phyloP scores from a whole-genome alignment of 2,888 invertebrate genomes.

The Ametastegia equiseti region DNA sequence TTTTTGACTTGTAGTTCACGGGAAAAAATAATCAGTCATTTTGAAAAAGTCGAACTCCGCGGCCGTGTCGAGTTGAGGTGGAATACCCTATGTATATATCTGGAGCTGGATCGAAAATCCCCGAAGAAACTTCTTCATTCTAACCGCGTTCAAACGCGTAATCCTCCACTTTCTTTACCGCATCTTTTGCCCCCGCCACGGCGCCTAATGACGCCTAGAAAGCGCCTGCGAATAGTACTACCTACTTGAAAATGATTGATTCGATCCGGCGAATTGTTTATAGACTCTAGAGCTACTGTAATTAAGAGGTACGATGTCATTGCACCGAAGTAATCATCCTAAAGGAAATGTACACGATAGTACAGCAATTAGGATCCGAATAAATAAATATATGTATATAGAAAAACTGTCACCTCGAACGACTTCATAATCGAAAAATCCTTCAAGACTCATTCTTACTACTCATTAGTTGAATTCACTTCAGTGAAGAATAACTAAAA shows the following conservation, averaged over 20 bases:
- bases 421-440: no score
- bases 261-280: neutral
- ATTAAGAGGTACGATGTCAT: neutral
- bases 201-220: neutral
- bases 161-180: neutral
- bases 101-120: neutral
- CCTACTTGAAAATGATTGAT: constrained; percentile 11
- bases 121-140: neutral
- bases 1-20: no score
- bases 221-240: neutral
- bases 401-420: neutral
- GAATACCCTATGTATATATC: no score
- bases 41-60: no score
- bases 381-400: neutral
- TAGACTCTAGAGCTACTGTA: neutral
- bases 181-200: no score
- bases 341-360: neutral
- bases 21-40: no score
- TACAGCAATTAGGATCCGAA: neutral
- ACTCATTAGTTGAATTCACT: neutral
- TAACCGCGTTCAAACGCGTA: neutral
- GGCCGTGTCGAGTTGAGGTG: no score
- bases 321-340: neutral
- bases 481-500: neutral
- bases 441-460: neutral